phyloP scores from a whole-genome alignment of 2,113 vertebrate genomes.

The Microcebus ravelobensis region DNA sequence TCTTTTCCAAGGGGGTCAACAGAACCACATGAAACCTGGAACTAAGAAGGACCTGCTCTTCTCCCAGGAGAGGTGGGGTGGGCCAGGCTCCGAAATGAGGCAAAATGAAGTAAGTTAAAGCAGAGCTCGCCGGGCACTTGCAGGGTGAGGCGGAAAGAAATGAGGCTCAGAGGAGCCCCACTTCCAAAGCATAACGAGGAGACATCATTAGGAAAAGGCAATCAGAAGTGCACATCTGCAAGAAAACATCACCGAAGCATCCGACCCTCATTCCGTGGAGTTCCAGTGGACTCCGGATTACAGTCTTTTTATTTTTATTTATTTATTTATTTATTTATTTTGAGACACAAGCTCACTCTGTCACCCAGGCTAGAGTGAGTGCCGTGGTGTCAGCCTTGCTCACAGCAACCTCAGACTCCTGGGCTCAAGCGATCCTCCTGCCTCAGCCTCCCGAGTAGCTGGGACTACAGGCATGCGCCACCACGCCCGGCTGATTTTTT shows the following conservation, averaged over 20 bases:
- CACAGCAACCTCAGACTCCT: too few relatives aligned
- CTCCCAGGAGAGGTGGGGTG: background rate
- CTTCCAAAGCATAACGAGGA: background rate
- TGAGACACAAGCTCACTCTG: too few relatives aligned
- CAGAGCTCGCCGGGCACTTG: background rate
- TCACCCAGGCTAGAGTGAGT: too few relatives aligned
- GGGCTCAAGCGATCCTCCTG: too few relatives aligned
- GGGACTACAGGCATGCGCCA: too few relatives aligned
- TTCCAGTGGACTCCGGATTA: background rate
- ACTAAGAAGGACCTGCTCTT: background rate
- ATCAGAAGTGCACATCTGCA: background rate
- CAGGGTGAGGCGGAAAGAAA: conserved; percentile 17
- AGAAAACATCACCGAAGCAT: background rate
- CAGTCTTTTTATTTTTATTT: background rate
- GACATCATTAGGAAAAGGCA: background rate
- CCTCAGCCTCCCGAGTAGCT: too few relatives aligned
- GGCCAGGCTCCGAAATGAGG: background rate
- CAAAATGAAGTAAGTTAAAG: background rate
- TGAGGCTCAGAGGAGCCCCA: background rate
- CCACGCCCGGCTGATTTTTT: too few relatives aligned
- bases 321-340: too few relatives aligned
- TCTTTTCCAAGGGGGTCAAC: conserved; percentile 53
- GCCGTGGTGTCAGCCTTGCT: too few relatives aligned
- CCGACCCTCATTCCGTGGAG: background rate
- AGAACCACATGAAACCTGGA: background rate